A percentile compares a stretch with the other conserved stretches of the same genome.
Evolutionary conservation across 2,797 vertebrate species (phyloP).

Genomic region (Malacoraja senta): DNA sequence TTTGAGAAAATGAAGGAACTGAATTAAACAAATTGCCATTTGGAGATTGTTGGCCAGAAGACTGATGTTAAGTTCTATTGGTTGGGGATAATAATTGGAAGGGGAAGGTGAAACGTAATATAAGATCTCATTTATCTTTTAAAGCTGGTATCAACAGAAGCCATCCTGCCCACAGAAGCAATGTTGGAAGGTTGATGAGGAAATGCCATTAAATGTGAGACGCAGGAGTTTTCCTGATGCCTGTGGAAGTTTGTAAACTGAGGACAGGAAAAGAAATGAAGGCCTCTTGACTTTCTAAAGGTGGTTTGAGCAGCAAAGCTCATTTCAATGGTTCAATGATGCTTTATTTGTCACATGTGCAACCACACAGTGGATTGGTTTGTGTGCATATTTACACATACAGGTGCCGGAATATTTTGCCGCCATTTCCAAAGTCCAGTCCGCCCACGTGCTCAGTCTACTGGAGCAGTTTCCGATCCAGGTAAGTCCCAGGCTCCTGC

Average conservation of each 20-base stretch:
- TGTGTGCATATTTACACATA: no score
- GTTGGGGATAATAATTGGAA: neutral
- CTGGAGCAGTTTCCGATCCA: no score
- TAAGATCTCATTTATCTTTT: neutral
- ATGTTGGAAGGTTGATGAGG: neutral
- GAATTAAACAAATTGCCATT: neutral
- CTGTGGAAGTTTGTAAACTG: neutral
- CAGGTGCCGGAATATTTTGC: no score
- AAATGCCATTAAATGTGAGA: neutral
- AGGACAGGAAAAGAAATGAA: neutral
- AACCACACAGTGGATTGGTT: no score
- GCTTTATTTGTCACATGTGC: no score
- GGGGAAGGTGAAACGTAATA: neutral
- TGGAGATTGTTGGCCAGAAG: neutral
- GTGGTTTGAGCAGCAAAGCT: neutral
- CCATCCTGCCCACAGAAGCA: neutral
- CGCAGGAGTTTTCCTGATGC: neutral
- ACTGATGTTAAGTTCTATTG: neutral
- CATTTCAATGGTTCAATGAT: no score
- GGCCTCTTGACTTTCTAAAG: neutral
- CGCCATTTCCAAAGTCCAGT: no score
- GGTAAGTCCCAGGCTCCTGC: no score
- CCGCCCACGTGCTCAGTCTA: no score
- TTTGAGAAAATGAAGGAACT: neutral
- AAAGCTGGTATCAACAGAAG: neutral